Conservation (phyloP, 2,797 vertebrate genomes). For the Dryobates pubescens region DNA sequence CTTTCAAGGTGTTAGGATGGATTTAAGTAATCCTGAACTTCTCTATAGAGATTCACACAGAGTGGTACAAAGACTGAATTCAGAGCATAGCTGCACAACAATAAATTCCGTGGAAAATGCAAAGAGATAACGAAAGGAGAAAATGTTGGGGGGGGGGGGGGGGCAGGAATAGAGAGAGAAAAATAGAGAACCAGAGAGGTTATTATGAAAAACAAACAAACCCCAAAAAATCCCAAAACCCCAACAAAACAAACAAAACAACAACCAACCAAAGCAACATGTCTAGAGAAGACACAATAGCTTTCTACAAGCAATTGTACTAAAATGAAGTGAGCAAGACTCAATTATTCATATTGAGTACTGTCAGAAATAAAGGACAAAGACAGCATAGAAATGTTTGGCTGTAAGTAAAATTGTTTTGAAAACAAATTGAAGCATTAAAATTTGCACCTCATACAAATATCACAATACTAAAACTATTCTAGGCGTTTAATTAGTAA, state of each 20-base stretch:
- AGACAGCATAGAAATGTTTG: background rate
- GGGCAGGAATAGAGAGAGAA: no score
- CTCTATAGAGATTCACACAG: background rate
- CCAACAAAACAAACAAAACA: background rate
- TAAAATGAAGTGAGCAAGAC: background rate
- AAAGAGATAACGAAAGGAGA: fast-evolving
- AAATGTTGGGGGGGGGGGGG: no score
- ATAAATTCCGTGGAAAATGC: background rate
- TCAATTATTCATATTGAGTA: background rate
- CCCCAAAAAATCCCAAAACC: no score
- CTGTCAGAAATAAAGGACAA: background rate
- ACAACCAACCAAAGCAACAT: no score
- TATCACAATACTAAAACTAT: background rate
- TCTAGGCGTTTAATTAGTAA: background rate
- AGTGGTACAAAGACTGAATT: background rate
- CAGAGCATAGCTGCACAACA: background rate
- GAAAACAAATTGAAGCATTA: background rate
- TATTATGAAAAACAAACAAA: background rate
- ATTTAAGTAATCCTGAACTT: constrained; percentile 21
- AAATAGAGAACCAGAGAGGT: background rate
- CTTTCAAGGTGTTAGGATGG: background rate
- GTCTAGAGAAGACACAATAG: background rate
- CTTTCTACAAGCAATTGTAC: background rate
- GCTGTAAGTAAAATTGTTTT: background rate
- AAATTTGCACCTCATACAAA: background rate